Evolutionary conservation across 2,888 invertebrate genomes (phyloP).

Genomic region (Dione juno): DNA sequence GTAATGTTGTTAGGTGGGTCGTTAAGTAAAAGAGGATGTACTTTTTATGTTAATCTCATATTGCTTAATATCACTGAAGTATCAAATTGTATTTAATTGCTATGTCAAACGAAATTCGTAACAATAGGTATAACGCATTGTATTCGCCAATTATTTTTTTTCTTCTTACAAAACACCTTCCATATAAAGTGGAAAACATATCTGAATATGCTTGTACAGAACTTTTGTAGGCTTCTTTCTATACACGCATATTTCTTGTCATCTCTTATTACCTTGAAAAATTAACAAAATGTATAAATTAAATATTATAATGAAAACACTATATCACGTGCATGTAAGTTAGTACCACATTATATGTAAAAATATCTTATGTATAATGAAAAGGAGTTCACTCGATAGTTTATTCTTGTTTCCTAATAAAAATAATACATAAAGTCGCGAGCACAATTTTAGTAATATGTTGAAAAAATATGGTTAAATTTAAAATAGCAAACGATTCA

Average conservation of each 20-base stretch:
- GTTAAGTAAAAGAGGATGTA: slow-evolving; percentile 62
- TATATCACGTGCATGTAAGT: no score
- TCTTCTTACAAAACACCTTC: background rate
- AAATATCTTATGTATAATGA: background rate
- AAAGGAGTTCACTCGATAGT: background rate
- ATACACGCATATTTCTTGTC: no score
- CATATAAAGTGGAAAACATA: background rate
- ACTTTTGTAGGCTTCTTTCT: no score
- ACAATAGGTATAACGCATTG: background rate
- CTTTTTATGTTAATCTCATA: background rate
- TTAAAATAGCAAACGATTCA: no score
- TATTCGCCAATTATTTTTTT: slow-evolving; percentile 1
- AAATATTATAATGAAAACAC: no score
- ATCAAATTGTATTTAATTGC: background rate
- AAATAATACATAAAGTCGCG: no score
- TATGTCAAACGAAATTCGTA: background rate
- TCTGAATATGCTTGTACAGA: background rate
- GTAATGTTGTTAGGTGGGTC: slow-evolving; percentile 65
- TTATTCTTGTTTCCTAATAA: background rate
- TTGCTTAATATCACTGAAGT: background rate
- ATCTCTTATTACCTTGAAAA: no score
- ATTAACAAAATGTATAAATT: no score
- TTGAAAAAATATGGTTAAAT: no score
- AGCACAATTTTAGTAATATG: no score
- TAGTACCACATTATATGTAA: no score